Base-by-base conservation (phyloP, 2,113 vertebrate species). In the Nannospalax galili region DNA sequence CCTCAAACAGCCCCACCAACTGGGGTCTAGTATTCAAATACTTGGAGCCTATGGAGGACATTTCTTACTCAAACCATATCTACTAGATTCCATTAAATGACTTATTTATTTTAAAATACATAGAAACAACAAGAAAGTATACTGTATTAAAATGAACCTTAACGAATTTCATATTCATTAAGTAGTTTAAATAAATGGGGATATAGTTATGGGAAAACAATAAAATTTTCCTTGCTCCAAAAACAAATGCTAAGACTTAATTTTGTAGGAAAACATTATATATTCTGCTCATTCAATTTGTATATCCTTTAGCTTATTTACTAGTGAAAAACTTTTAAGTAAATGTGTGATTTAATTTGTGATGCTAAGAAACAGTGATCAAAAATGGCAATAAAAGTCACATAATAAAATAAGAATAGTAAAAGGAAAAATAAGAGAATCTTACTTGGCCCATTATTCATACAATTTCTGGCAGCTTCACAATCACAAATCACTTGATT, bases 401-500 rank as follows among this genome's bases (percentile, higher is more conserved):
- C 75, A 97, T 98, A 98, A 98, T 97, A 97, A 99, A 99, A 98
- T 99, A 99, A 98, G 98, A 98, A 99, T 98, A 98, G 98, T 99
- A 99, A 99, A 99, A 99, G 90, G 56, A 99, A 99, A 99, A 99
- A 98, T 96, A 93, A 42, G 62, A 97, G 98, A 98, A 99, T 99
- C 99, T 99, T 99, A 99, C 98, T 99, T 96, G 98, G 98, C 98
- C 99, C 98, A 98, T 99, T 99, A 99, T 99, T 99, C 99, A 99
- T 99, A 99, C 98, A 99, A 98, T 99, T 99, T 98, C 99, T 99
- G 99, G 98, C 99, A 99, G 98, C 97, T 99, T 99, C 99, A 99
- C 99, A 99, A 99, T 99, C 99, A 99, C 99, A 99, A 99, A 99
- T 99, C 99, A 99, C 98, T 99, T 99, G 99, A 99, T 99, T 99